These are phyloP conservation scores for Dermochelys coriacea DNA, from an alignment of 2,797 vertebrate genomes.

Conservation along the genomic window DNA sequence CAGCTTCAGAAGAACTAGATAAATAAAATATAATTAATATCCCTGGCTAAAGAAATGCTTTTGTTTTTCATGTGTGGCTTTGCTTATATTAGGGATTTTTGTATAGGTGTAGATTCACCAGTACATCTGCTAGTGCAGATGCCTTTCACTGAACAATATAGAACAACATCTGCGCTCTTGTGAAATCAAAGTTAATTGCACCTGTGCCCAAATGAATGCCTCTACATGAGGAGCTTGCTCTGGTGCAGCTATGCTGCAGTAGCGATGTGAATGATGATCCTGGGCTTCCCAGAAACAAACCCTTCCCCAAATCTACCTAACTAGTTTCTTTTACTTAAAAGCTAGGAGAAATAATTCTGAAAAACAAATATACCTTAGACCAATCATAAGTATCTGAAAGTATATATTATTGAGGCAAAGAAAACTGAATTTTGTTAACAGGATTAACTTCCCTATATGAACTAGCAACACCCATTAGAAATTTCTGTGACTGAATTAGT, in stretches of 20 bases:
- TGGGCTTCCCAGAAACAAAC: background rate
- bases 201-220: background rate
- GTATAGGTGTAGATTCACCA: background rate
- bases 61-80: background rate
- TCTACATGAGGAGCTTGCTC: background rate
- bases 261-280: background rate
- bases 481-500: constrained; percentile 46
- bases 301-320: background rate
- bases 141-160: background rate
- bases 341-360: constrained; percentile 6
- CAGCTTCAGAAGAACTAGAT: background rate
- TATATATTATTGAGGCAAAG: constrained; percentile 50
- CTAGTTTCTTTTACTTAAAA: constrained; percentile 21
- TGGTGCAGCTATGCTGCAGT: too few relatives aligned
- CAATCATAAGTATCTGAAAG: constrained; percentile 59
- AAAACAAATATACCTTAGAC: constrained; percentile 31
- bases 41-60: background rate
- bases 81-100: background rate
- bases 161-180: background rate
- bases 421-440: constrained; percentile 71
- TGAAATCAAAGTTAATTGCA: background rate
- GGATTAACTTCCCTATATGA: constrained; percentile 73
- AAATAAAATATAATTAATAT: background rate
- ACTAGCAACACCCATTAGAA: constrained; percentile 64
- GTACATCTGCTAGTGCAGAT: background rate